These are phyloP conservation scores for Dasyornis broadbenti DNA, from an alignment of 2,113 vertebrate genomes.

Conservation along the genomic window DNA sequence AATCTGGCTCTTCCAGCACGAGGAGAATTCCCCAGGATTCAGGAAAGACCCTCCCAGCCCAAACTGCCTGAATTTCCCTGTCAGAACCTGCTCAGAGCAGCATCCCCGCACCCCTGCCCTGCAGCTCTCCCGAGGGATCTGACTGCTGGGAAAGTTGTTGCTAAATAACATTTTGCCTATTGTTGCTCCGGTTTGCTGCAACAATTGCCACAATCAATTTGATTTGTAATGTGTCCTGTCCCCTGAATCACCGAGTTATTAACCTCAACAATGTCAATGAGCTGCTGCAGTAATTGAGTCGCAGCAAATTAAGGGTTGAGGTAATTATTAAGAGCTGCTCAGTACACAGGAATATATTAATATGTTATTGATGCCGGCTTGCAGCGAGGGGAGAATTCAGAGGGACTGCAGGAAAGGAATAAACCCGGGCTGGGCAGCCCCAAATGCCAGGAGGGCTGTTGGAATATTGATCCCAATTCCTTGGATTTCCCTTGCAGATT, in stretches of 20 bases:
- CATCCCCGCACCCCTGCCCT: too few relatives aligned
- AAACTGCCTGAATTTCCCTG: not conserved
- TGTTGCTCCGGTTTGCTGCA: not conserved
- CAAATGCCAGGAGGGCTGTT: not conserved
- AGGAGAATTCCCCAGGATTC: not conserved
- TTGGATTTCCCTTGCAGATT: not conserved
- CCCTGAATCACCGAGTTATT: conserved; percentile 13
- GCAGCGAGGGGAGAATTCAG: not conserved
- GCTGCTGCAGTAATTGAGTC: conserved; percentile 7
- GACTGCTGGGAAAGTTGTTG: not conserved
- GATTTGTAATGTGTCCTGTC: not conserved
- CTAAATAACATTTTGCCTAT: not conserved
- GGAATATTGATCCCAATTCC: not conserved
- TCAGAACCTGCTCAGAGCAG: not conserved
- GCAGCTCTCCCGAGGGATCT: not conserved
- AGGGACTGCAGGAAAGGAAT: not conserved
- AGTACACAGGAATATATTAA: not conserved
- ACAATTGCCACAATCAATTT: not conserved
- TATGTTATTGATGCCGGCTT: not conserved
- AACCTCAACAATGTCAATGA: conserved; percentile 53
- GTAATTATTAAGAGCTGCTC: conserved; percentile 20
- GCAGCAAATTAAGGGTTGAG: conserved; percentile 37
- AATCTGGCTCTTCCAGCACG: not conserved
- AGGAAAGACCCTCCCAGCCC: not conserved
- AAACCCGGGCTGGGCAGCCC: not conserved